phyloP scores from a whole-genome alignment of 2,797 vertebrate species.

The Apogon talboti region DNA sequence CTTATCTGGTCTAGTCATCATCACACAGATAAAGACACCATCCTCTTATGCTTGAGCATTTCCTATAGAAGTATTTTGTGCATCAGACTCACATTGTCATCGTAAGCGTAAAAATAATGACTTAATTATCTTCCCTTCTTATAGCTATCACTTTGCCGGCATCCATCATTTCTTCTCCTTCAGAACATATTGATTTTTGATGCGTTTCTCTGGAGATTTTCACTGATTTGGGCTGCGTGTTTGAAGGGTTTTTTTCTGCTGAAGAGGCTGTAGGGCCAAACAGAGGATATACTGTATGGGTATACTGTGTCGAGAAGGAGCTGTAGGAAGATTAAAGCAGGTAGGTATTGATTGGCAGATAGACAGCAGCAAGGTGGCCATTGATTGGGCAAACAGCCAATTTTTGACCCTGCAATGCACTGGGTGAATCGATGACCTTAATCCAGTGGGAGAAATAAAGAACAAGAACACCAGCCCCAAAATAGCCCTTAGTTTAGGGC shows the following conservation, averaged over 20 bases:
- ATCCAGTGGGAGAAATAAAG: slow-evolving; percentile 55
- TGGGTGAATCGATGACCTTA: slow-evolving; percentile 68
- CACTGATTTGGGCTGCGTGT: slow-evolving; percentile 28
- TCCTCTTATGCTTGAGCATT: too few relatives aligned
- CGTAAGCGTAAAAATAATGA: too few relatives aligned
- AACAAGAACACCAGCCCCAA: slow-evolving; percentile 9
- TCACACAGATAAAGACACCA: background rate
- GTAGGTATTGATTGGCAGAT: slow-evolving; percentile 73
- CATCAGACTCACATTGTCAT: too few relatives aligned
- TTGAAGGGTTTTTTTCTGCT: slow-evolving; percentile 5
- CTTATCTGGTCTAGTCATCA: slow-evolving; percentile 11
- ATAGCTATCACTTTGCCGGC: background rate
- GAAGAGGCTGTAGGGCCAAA: slow-evolving; percentile 18
- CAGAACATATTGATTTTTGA: slow-evolving; percentile 47
- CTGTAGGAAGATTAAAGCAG: slow-evolving; percentile 68
- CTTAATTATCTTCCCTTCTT: background rate
- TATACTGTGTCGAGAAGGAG: slow-evolving; percentile 34
- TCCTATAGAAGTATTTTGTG: too few relatives aligned
- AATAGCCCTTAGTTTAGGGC: background rate
- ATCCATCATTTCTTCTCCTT: slow-evolving; percentile 6
- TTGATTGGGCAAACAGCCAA: slow-evolving; percentile 76
- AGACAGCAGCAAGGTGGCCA: slow-evolving; percentile 63
- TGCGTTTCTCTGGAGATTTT: slow-evolving; percentile 42
- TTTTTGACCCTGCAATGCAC: slow-evolving; percentile 66
- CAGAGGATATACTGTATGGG: slow-evolving; percentile 27